Evolutionary conservation across 23 tunicate genomes (phyloP).

Genomic region (Botrylloides violaceus): DNA sequence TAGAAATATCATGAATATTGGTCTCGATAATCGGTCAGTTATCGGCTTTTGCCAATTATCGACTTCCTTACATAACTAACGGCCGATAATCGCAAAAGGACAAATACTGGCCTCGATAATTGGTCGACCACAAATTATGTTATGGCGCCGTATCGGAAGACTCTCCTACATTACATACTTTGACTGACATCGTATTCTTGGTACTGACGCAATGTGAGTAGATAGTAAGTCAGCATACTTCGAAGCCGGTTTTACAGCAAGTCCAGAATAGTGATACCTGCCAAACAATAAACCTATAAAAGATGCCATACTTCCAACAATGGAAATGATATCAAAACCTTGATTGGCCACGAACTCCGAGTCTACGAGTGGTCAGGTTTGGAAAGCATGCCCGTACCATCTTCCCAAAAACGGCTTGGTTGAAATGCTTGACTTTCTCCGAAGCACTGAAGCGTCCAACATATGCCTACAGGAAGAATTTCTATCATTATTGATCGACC

Average conservation of each 20-base stretch:
- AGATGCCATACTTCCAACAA: not conserved
- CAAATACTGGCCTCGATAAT: too few relatives aligned
- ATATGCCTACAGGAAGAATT: constrained; percentile 69
- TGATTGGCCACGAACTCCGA: constrained; percentile 88
- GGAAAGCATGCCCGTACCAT: constrained; percentile 94
- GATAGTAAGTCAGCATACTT: constrained; percentile 20
- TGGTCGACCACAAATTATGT: too few relatives aligned
- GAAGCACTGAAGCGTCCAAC: constrained; percentile 27
- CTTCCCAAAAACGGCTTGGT: constrained; percentile 95
- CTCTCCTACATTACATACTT: too few relatives aligned
- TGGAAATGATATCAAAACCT: constrained; percentile 1
- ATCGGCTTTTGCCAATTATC: too few relatives aligned
- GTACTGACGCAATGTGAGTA: not conserved
- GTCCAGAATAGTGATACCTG: constrained; percentile 86
- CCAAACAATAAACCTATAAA: not conserved
- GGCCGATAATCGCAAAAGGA: too few relatives aligned
- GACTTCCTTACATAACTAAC: too few relatives aligned
- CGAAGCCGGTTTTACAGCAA: constrained; percentile 60
- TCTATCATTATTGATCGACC: too few relatives aligned
- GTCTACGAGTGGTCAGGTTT: constrained; percentile 74
- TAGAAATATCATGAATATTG: too few relatives aligned
- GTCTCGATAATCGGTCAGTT: too few relatives aligned
- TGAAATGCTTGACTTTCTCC: constrained; percentile 45
- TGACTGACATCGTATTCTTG: not conserved
- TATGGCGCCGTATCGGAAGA: too few relatives aligned